Conservation (phyloP, 2,113 vertebrate species). For the Corythoichthys haematopterus region DNA sequence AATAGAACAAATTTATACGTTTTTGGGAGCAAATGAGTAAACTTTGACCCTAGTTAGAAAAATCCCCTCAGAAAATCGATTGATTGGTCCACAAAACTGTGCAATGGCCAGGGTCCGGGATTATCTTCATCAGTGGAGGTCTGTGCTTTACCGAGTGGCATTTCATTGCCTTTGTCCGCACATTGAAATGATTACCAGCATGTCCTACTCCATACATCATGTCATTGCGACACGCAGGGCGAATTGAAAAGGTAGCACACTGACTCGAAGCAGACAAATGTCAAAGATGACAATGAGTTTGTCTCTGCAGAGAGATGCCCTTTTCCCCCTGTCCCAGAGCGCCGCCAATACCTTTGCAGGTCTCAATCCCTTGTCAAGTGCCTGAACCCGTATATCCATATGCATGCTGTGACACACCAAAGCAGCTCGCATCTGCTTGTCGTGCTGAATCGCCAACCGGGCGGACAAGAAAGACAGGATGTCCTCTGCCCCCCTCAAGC, state of each 20-base stretch:
- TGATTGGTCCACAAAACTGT: no score
- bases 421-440: conserved; percentile 57
- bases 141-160: neutral
- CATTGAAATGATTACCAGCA: conserved; percentile 24
- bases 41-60: no score
- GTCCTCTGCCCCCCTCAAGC: conserved; percentile 50
- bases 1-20: no score
- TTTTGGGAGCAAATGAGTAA: no score
- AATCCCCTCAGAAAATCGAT: no score
- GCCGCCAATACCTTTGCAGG: conserved; percentile 55
- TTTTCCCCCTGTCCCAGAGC: conserved; percentile 63
- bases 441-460: conserved; percentile 18
- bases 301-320: conserved; percentile 64
- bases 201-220: conserved; percentile 9
- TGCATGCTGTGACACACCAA: conserved; percentile 63
- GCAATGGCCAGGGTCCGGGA: neutral
- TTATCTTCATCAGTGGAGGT: neutral
- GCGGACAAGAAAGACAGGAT: conserved; percentile 51
- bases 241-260: conserved; percentile 33
- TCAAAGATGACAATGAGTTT: conserved; percentile 66
- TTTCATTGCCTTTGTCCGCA: neutral
- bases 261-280: conserved; percentile 64
- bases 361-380: conserved; percentile 67
- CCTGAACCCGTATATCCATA: conserved; percentile 71
- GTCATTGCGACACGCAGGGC: conserved; percentile 11